Evolutionary conservation across 37 sponge, comb jelly and placozoan species (phyloP).

Genomic region (Beroe forskalii): DNA sequence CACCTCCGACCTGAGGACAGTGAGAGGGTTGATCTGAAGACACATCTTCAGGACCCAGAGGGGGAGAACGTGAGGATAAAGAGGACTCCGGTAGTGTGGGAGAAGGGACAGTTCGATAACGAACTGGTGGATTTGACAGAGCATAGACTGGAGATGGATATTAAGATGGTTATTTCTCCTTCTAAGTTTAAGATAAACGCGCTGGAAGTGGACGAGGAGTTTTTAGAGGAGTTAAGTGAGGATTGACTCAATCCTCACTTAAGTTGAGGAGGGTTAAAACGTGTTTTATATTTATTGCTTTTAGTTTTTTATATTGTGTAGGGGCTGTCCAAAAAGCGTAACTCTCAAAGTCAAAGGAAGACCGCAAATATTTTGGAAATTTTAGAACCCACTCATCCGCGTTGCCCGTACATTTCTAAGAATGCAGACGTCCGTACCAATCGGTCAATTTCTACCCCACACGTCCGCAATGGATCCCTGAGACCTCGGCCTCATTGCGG

Average conservation of each 20-base stretch:
- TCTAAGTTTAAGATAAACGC: constrained; percentile 36
- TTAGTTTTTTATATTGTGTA: not conserved
- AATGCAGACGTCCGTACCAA: no score
- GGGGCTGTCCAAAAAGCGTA: no score
- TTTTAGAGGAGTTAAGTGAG: not conserved
- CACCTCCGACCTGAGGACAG: not conserved
- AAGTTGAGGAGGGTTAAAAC: no score
- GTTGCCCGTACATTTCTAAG: no score
- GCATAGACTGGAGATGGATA: constrained; percentile 14
- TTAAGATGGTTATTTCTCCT: not conserved
- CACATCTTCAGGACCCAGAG: not conserved
- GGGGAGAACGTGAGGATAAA: not conserved
- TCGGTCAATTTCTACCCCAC: no score
- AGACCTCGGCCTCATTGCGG: no score
- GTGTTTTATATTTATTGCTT: not conserved
- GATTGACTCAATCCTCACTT: not conserved
- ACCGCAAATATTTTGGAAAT: no score
- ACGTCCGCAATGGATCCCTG: no score
- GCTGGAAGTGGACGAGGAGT: constrained; percentile 35
- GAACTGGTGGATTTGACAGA: constrained; percentile 43
- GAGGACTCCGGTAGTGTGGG: constrained; percentile 13
- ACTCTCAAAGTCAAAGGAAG: no score
- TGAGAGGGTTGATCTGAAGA: not conserved
- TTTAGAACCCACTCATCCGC: no score
- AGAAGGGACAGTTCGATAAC: constrained; percentile 3